Evolutionary conservation across 2,113 vertebrate genomes (phyloP).

Genomic region (Bettongia penicillata): DNA sequence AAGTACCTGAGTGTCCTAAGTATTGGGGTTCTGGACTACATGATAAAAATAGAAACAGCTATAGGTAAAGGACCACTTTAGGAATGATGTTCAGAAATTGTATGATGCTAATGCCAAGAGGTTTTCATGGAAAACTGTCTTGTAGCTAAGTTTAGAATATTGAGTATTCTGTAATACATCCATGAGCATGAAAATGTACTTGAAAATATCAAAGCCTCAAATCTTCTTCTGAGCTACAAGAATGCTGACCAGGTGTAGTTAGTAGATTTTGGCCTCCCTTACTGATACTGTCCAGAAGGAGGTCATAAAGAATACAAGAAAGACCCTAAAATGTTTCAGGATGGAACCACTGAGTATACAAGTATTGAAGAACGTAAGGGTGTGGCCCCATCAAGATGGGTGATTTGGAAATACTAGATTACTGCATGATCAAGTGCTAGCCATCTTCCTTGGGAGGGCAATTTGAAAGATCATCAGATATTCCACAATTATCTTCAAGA

Average conservation of each 20-base stretch:
- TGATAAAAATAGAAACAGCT: too few species aligned
- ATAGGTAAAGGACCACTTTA: too few species aligned
- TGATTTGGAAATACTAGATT: constrained; percentile 94
- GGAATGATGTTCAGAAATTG: too few species aligned
- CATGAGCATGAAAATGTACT: constrained; percentile 98
- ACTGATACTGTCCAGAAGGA: constrained; percentile 93
- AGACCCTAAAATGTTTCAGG: constrained; percentile 95
- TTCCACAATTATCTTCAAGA: too few species aligned
- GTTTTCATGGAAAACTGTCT: too few species aligned
- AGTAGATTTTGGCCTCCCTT: constrained; percentile 97
- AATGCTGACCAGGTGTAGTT: constrained; percentile 96
- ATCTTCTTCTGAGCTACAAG: constrained; percentile 92
- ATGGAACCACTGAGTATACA: constrained; percentile 97
- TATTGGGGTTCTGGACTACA: too few species aligned
- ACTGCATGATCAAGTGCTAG: constrained; percentile 95
- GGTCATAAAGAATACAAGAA: constrained; percentile 94
- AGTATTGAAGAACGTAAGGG: constrained; percentile 97
- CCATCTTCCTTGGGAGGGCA: too few species aligned
- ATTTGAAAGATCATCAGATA: too few species aligned
- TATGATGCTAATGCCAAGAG: too few species aligned
- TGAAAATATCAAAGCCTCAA: constrained; percentile 96
- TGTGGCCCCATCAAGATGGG: constrained; percentile 90
- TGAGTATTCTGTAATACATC: constrained; percentile 94
- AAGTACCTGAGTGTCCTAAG: too few species aligned
- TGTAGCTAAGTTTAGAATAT: too few species aligned